phyloP scores from a whole-genome alignment of 1,140 invertebrate species.

The Cepaea nemoralis region DNA sequence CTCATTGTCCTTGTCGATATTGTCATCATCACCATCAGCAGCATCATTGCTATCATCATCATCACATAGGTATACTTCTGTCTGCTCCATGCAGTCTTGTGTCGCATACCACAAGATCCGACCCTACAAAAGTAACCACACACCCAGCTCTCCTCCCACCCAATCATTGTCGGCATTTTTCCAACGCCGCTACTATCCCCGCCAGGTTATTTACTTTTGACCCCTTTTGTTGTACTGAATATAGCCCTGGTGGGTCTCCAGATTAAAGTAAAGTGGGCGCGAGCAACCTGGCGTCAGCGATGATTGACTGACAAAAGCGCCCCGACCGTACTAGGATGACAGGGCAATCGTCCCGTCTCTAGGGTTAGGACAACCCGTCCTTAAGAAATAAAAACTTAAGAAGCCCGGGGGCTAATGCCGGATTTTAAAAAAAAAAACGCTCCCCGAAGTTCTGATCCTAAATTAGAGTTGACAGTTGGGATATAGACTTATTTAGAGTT shows the following conservation, averaged over 20 bases:
- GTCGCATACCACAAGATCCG: too few relatives aligned
- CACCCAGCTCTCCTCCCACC: background rate
- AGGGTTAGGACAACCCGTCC: background rate
- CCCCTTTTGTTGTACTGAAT: background rate
- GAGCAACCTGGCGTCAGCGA: background rate
- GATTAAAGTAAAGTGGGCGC: background rate
- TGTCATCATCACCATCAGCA: too few relatives aligned
- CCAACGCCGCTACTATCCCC: background rate
- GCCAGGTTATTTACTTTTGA: slow-evolving; percentile 2
- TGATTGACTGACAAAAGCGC: slow-evolving; percentile 9
- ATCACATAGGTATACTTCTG: too few relatives aligned
- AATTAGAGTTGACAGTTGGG: background rate
- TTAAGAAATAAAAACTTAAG: background rate
- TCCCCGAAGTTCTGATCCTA: background rate
- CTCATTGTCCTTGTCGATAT: too few relatives aligned
- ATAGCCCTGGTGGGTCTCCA: background rate
- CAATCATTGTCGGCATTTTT: background rate
- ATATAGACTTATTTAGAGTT: background rate
- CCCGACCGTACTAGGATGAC: background rate
- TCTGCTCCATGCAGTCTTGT: too few relatives aligned
- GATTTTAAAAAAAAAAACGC: background rate
- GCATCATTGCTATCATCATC: too few relatives aligned
- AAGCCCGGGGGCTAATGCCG: background rate
- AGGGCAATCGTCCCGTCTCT: slow-evolving; percentile 7
- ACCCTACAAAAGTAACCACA: too few relatives aligned